Conservation (phyloP, 1,140 invertebrate species). For the Thalassaphorura encarpata region DNA sequence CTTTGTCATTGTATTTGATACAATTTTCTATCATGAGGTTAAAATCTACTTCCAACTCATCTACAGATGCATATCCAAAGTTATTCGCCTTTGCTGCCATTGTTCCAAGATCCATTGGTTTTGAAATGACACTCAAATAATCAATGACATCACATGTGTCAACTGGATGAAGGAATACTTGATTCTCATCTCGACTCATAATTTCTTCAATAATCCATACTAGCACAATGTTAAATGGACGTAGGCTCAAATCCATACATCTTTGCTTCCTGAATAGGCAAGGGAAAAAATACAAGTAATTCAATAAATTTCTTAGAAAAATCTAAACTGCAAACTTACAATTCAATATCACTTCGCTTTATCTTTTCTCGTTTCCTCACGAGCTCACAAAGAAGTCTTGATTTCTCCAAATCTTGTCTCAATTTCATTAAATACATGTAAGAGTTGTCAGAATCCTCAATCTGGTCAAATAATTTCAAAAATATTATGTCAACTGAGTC, state of each 20-base stretch:
- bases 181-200: slow-evolving; percentile 64
- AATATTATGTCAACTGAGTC: slow-evolving; percentile 2
- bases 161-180: slow-evolving; percentile 89
- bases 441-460: slow-evolving; percentile 61
- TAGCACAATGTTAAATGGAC: slow-evolving; percentile 68
- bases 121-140: slow-evolving; percentile 80
- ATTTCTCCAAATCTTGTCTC: slow-evolving; percentile 86
- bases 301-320: neutral
- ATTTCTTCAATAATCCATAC: slow-evolving; percentile 63
- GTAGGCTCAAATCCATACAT: slow-evolving; percentile 65
- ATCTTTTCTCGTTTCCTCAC: slow-evolving; percentile 90
- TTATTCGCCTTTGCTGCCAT: slow-evolving; percentile 71
- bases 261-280: slow-evolving; percentile 53
- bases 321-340: slow-evolving; percentile 38
- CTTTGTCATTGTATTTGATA: slow-evolving; percentile 86
- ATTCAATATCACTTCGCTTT: slow-evolving; percentile 77
- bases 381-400: slow-evolving; percentile 82
- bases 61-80: slow-evolving; percentile 64
- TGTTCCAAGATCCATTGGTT: slow-evolving; percentile 93
- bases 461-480: neutral
- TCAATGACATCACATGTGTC: slow-evolving; percentile 83
- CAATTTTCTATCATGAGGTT: slow-evolving; percentile 91
- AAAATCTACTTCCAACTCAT: slow-evolving; percentile 79
- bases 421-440: slow-evolving; percentile 91
- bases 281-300: neutral